A percentile compares a stretch with the other conserved stretches of the same genome.
These are phyloP conservation scores for Listrodromus nycthemerus DNA, from an alignment of 2,888 invertebrate species.

Conservation along the genomic window DNA sequence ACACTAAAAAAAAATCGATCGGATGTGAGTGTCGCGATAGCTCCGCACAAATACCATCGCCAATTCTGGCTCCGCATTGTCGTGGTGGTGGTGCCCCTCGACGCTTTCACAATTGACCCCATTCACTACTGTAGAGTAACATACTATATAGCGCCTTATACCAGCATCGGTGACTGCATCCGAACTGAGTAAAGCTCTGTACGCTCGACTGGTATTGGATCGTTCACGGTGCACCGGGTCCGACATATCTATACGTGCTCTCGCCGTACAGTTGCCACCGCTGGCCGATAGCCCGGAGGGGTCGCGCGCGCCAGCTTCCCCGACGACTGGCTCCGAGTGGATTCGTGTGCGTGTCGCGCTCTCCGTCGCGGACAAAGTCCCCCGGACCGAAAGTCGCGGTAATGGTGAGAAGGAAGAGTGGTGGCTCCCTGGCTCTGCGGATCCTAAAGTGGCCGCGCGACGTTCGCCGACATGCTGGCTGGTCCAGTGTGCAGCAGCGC, in stretches of 20 bases:
- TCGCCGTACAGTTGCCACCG: constrained; percentile 8
- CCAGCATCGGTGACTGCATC: constrained; percentile 43
- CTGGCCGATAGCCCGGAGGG: constrained; percentile 41
- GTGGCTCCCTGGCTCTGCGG: constrained; percentile 49
- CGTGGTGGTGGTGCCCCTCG: constrained; percentile 55
- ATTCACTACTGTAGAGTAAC: constrained; percentile 70
- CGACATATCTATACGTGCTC: constrained; percentile 2
- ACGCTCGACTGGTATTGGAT: constrained; percentile 54
- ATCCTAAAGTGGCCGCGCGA: constrained; percentile 46
- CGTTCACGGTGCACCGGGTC: constrained; percentile 15
- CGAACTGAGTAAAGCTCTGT: constrained; percentile 58
- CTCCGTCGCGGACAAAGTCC: constrained; percentile 63
- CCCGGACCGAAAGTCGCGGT: constrained; percentile 62
- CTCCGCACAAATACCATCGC: constrained; percentile 31
- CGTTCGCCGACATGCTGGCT: constrained; percentile 49
- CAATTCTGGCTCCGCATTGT: constrained; percentile 62
- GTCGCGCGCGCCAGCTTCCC: constrained; percentile 38
- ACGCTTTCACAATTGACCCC: constrained; percentile 79
- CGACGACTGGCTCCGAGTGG: constrained; percentile 22
- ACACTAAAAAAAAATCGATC: constrained; percentile 55
- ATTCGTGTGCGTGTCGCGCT: background rate
- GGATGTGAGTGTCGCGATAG: constrained; percentile 43
- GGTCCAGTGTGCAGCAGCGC: constrained; percentile 43
- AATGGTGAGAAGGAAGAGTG: constrained; percentile 58
- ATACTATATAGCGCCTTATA: constrained; percentile 31